A percentile compares a stretch with the other conserved stretches of the same genome.
phyloP scores from a whole-genome alignment of 1,140 invertebrate species.

The Paralvinella palmiformis region DNA sequence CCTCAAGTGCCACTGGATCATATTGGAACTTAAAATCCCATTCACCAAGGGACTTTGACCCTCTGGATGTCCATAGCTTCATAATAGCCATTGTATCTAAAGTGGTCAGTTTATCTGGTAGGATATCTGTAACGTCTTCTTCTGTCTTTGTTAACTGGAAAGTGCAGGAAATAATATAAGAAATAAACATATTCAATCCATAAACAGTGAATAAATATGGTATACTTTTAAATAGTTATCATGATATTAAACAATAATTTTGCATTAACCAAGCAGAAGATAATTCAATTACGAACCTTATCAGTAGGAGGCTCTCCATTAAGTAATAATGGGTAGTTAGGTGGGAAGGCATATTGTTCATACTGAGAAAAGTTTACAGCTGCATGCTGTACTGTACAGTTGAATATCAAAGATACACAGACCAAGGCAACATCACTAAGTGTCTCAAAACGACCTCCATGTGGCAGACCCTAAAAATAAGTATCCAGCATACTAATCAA shows the following conservation, averaged over 20 bases:
- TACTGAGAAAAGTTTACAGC: constrained; percentile 51
- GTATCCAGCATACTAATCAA: neutral
- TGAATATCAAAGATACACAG: constrained; percentile 49
- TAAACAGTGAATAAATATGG: too few relatives aligned
- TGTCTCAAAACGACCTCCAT: constrained; percentile 39
- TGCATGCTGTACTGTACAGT: constrained; percentile 52
- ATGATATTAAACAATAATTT: too few relatives aligned
- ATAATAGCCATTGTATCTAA: constrained; percentile 47
- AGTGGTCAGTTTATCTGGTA: constrained; percentile 42
- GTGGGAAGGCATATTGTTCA: constrained; percentile 51
- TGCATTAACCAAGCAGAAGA: too few relatives aligned
- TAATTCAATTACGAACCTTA: constrained; percentile 38
- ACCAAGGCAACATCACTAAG: constrained; percentile 43
- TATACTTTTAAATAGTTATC: too few relatives aligned
- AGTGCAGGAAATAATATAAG: too few relatives aligned
- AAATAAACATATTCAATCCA: too few relatives aligned
- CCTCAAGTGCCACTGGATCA: constrained; percentile 36
- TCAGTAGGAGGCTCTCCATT: constrained; percentile 40
- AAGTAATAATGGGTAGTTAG: constrained; percentile 52
- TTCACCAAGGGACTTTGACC: constrained; percentile 43
- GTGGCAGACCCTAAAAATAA: constrained; percentile 26
- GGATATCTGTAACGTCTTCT: constrained; percentile 33
- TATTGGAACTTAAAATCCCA: constrained; percentile 47
- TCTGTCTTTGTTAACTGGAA: constrained; percentile 30
- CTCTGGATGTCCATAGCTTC: constrained; percentile 40